A percentile compares a stretch with the other conserved stretches of the same genome.
phyloP scores from a whole-genome alignment of 2,888 invertebrate genomes.

The Eupithecia subumbrata region DNA sequence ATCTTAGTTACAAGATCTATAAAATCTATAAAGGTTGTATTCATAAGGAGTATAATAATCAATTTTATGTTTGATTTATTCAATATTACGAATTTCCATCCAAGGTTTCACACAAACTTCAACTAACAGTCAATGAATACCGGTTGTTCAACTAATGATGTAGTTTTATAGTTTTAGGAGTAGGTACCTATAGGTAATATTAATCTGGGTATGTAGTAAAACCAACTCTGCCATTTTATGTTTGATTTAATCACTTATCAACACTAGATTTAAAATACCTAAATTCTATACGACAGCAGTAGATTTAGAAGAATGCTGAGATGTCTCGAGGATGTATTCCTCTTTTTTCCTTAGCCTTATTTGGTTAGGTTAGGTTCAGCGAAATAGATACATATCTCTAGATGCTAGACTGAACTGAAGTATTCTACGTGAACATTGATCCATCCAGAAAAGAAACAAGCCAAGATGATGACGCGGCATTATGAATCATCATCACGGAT shows the following conservation, averaged over 20 bases:
- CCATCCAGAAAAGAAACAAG: background rate
- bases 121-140: background rate
- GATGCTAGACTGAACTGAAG: background rate
- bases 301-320: background rate
- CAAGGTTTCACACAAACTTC: background rate
- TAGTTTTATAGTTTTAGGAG: conserved; percentile 4
- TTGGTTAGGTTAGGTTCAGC: background rate
- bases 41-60: background rate
- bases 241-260: background rate
- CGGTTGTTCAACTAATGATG: background rate
- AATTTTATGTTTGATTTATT: background rate
- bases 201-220: background rate
- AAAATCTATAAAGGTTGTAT: background rate
- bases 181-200: background rate
- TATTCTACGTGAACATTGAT: background rate
- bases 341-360: background rate
- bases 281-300: background rate
- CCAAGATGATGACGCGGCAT: background rate
- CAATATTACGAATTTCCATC: background rate
- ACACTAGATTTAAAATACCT: background rate
- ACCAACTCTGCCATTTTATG: background rate
- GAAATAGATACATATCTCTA: background rate
- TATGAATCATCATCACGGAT: background rate
- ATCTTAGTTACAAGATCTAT: background rate
- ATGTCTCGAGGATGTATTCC: background rate